Percentiles rank a stretch among this genome's conserved stretches.
Conservation (phyloP, 2,797 vertebrate species). For the Betta splendens region DNA sequence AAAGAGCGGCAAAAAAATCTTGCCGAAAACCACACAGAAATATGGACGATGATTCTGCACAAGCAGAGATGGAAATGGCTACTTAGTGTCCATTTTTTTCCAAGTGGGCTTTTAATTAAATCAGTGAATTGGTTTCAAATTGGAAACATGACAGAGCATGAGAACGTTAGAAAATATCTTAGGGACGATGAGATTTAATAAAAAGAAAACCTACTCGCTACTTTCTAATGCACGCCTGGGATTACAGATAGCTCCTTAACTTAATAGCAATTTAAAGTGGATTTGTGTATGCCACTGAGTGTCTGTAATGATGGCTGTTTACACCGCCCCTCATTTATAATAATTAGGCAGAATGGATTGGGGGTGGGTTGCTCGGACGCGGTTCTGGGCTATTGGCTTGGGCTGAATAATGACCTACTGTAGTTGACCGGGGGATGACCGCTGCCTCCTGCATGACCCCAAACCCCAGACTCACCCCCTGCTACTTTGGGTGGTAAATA, state of each 20-base stretch:
- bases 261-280: conserved; percentile 90
- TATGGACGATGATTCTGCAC: conserved; percentile 47
- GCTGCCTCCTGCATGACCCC: conserved; percentile 96
- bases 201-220: conserved; percentile 74
- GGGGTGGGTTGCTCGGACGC: conserved; percentile 75
- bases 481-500: conserved; percentile 84
- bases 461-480: conserved; percentile 86
- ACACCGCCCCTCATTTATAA: conserved; percentile 93
- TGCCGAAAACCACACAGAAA: conserved; percentile 43
- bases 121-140: conserved; percentile 72
- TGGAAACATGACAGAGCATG: conserved; percentile 76
- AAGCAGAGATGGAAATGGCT: conserved; percentile 62
- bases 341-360: conserved; percentile 96
- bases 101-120: conserved; percentile 79
- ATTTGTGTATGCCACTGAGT: conserved; percentile 87
- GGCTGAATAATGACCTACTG: conserved; percentile 94
- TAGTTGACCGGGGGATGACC: conserved; percentile 97
- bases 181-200: conserved; percentile 81
- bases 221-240: conserved; percentile 78
- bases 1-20: conserved; percentile 28
- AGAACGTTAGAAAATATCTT: conserved; percentile 78
- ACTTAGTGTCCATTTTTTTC: conserved; percentile 73
- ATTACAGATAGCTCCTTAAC: conserved; percentile 86
- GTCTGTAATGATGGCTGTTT: conserved; percentile 89
- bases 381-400: conserved; percentile 95